Evolutionary conservation across 2,888 invertebrate genomes (phyloP).

Genomic region (Pterostichus madidus): DNA sequence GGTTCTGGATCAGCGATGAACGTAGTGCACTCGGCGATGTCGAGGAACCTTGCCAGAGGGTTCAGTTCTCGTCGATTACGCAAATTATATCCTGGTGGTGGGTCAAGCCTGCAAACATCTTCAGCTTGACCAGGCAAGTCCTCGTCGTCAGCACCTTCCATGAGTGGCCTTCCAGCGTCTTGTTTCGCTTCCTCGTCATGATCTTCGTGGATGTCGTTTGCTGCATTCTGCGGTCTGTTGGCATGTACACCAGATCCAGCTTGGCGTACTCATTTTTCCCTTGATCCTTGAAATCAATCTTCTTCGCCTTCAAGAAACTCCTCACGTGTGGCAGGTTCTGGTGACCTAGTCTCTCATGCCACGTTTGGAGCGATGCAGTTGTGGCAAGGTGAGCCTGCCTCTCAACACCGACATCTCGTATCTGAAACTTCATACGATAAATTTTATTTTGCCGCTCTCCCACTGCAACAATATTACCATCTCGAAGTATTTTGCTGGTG

Average conservation of each 20-base stretch:
- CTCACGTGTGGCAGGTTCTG: too few relatives aligned
- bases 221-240: neutral
- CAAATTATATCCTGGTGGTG: neutral
- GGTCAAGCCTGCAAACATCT: neutral
- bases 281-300: too few relatives aligned
- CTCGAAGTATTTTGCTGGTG: neutral
- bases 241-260: slow-evolving; percentile 8
- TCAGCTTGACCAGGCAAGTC: slow-evolving; percentile 6
- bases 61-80: neutral
- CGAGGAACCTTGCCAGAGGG: neutral
- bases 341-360: too few relatives aligned
- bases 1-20: slow-evolving; percentile 7
- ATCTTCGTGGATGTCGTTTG: neutral
- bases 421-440: neutral
- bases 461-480: slow-evolving; percentile 1
- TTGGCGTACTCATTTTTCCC: neutral
- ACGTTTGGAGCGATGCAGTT: too few relatives aligned
- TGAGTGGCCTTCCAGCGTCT: neutral
- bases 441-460: neutral
- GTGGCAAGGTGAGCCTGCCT: neutral
- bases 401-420: neutral
- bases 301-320: too few relatives aligned
- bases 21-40: neutral
- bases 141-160: neutral
- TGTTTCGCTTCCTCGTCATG: neutral